Evolutionary conservation across 92 coral and sea anemone species (phyloP), one percentile per base, ranked within the genome.

Genomic region (Zoanthus gigantus): DNA sequence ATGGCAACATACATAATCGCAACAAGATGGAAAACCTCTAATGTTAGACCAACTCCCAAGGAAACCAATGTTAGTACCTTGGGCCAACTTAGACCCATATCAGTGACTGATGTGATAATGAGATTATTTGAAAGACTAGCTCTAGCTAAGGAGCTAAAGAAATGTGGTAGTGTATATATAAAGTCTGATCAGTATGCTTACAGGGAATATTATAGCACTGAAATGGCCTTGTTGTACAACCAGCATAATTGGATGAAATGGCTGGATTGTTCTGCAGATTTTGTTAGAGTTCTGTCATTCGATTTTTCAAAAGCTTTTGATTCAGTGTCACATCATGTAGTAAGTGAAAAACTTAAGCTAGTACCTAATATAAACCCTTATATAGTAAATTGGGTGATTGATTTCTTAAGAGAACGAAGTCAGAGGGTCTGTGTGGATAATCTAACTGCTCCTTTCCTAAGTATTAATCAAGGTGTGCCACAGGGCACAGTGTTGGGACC

Each of bases 161-260:
- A 23, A 23, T 23, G 23, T 23, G 23, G 23, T 23, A 23, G 23
- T 23, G 23, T 23, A 23, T 23, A 23, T 23, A 23, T 23, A 23
- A 77, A 73, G 6, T 57, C 88, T 71, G 88, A 84, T 46, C 82
- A 84, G 53, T 53, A 47, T 72, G 82, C 88, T 84, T 84, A 84
- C 4, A 84, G 13, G 37, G 72, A 72, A 7, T 50, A 61, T 16
- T 81, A 73, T 28, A 84, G 52, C 78, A 14, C 81, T 6, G 74
- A 30, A 18, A 84, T 84, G 82, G 82, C 88, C 48, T 23, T 23
- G 23, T 23, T 23, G 23, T 23, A 23, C 23, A 23, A 23, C 23
- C 23, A 23, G 23, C 23, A 23, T 23, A 23, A 23, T 23, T 23
- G 23, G 23, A 23, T 23, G 23, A 23, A 23, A 23, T 23, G 23